A percentile compares a stretch with the other conserved stretches of the same genome.
Conservation (phyloP, 2,113 vertebrate genomes). For the Ochotona curzoniae region DNA sequence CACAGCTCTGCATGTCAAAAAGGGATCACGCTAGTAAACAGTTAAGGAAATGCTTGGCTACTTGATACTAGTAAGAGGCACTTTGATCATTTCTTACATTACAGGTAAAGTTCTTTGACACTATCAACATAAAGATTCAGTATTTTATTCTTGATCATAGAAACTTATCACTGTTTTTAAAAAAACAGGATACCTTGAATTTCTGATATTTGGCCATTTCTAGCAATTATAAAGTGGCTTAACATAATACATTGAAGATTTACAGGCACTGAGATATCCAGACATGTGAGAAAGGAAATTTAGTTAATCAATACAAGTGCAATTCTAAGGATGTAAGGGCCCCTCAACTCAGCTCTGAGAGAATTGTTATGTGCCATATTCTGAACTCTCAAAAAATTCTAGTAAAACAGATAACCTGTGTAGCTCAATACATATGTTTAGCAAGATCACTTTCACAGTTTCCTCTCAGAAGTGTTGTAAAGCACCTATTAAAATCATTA, state of each 20-base stretch:
- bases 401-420: not conserved
- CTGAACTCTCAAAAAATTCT: not conserved
- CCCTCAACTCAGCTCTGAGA: not conserved
- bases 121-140: not conserved
- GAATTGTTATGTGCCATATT: not conserved
- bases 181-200: not conserved
- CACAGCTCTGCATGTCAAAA: not conserved
- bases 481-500: slow-evolving; percentile 1
- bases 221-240: slow-evolving; percentile 1
- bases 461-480: slow-evolving; percentile 17
- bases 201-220: not conserved
- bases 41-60: not conserved
- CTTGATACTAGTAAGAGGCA: not conserved
- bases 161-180: not conserved
- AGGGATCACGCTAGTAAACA: not conserved
- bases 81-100: not conserved
- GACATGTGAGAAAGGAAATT: not conserved
- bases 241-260: not conserved
- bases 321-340: not conserved
- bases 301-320: not conserved
- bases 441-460: not conserved
- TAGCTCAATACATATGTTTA: not conserved
- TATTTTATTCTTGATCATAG: not conserved
- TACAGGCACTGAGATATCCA: not conserved
- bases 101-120: not conserved